Base-by-base conservation (phyloP, 2,888 invertebrate species). In the Chrysolina haemoptera region DNA sequence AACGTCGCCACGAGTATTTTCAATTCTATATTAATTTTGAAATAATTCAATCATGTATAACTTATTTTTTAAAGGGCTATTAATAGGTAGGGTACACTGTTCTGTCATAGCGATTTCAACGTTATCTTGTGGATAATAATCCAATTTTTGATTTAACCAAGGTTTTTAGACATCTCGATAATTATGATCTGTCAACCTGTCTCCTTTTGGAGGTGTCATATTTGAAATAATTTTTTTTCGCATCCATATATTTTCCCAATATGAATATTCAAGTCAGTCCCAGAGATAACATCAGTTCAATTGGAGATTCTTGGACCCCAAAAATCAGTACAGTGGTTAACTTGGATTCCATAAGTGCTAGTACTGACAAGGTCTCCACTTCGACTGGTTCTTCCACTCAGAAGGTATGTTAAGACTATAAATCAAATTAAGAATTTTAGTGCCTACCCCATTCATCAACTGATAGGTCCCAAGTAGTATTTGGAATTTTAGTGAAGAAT, bases 201-300 rank as follows among this genome's bases (percentile, higher is more conserved):
- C 41, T 40, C 4, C 14, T n/a, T 50, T 50, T 40, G 18, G 35
- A 27, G 35, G n/a, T 12, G n/a, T 6, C 22, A 8, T n/a, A 1
- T 11, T 9, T 27, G 12, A 14, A 59, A 22, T 10, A 27, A 6
- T 59, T n/a, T 20, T 18, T 59, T 59, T 10, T 35, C 10, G 12
- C n/a, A n/a, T 14, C 27, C 11, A 3, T n/a, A 27, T n/a, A 59
- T 59, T 59, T 59, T 11, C n/a, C 11, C n/a, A 64, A 12, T 10
- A 41, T 75, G 74, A 59, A 76, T 65, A 70, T 74, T 12, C 71
- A 74, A 40, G 62, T 76, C 0, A 64, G 68, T 14, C 67, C 75
- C 5, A 78, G 76, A 50, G 80, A 80, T 64, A 73, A 74, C 18
- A 71, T 78, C 43, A 76, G 71, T n/a, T 46, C 76, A 1, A 41